Evolutionary conservation across 2,888 invertebrate species (phyloP), one percentile per base, ranked within the genome.

Genomic region (Eucera pruinosa): DNA sequence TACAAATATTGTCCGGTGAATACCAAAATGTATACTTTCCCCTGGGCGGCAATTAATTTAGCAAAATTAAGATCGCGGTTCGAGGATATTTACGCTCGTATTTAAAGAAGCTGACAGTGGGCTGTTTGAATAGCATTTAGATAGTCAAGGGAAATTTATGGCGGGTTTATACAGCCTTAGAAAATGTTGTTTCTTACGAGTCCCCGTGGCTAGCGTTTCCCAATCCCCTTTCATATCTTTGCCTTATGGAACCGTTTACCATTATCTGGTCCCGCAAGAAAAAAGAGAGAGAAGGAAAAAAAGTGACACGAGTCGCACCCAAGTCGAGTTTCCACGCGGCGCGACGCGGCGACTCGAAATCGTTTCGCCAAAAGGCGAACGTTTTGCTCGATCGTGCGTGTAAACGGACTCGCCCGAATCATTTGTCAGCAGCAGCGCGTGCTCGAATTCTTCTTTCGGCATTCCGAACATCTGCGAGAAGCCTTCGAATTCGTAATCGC

Each of bases 121-220:
- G 18, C 13, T 1, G 13, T 0, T 33, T 2, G 36, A 5, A 4
- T 36, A 55, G 9, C 36, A 25, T 23, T 43, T 18, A 25, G 23
- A 25, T 23, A 47, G 41, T n/a, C 18, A 30, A 45, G 50, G 58
- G n/a, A 77, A 80, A 78, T 81, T 72, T 74, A 79, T 66, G 68
- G 57, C n/a, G 36, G 58, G 64, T 75, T 82, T 80, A 78, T 71
- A 74, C 71, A 11, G 6, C 39, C 71, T 69, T 54, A 45, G 43
- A 45, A 80, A 71, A 74, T 76, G 80, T 82, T 82, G 78, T 84
- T 76, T 67, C 71, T 78, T 57, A 64, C 30, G 58, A 25, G 47
- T 39, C 50, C 62, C 27, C n/a, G 61, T 54, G 50, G 55, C 57
- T 36, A n/a, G n/a, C 60, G 52, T 58, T 57, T 52, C 66, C 47